Evolutionary conservation across 2,888 invertebrate species (phyloP).

Genomic region (Poecilus cupreus): DNA sequence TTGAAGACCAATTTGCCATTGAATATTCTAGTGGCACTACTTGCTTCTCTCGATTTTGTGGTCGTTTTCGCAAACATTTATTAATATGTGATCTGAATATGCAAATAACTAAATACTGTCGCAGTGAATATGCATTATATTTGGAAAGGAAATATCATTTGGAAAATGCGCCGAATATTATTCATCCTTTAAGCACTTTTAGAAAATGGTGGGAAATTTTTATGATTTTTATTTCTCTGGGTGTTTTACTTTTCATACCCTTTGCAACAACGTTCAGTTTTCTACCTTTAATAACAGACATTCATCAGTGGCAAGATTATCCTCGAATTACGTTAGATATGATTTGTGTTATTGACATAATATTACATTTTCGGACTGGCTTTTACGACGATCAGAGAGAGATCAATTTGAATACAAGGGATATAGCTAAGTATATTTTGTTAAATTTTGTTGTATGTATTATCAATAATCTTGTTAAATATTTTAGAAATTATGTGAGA

Average conservation of each 20-base stretch:
- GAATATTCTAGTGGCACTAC: background rate
- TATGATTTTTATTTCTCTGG: slow-evolving; percentile 67
- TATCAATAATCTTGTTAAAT: background rate
- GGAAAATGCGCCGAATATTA: slow-evolving; percentile 67
- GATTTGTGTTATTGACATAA: slow-evolving; percentile 67
- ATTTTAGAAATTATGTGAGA: slow-evolving; percentile 68
- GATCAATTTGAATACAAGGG: slow-evolving; percentile 66
- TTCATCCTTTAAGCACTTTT: slow-evolving; percentile 71
- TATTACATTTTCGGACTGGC: slow-evolving; percentile 70
- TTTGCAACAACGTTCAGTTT: slow-evolving; percentile 67
- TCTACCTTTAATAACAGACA: background rate
- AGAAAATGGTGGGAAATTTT: slow-evolving; percentile 69
- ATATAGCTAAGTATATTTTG: slow-evolving; percentile 55
- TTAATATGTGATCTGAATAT: slow-evolving; percentile 69
- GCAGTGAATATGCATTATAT: slow-evolving; percentile 69
- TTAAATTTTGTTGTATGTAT: background rate
- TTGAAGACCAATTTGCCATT: background rate
- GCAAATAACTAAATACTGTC: slow-evolving; percentile 67
- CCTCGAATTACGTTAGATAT: slow-evolving; percentile 66
- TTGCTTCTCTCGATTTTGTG: slow-evolving; percentile 42
- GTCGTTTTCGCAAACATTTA: background rate
- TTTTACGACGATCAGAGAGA: slow-evolving; percentile 67
- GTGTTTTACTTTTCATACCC: slow-evolving; percentile 67
- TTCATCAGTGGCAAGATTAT: slow-evolving; percentile 60
- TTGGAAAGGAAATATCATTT: slow-evolving; percentile 70